Percentiles rank a stretch among this genome's conserved stretches.
These are phyloP conservation scores for Megatriorchis doriae DNA, from an alignment of 2,113 vertebrate genomes.

Conservation along the genomic window DNA sequence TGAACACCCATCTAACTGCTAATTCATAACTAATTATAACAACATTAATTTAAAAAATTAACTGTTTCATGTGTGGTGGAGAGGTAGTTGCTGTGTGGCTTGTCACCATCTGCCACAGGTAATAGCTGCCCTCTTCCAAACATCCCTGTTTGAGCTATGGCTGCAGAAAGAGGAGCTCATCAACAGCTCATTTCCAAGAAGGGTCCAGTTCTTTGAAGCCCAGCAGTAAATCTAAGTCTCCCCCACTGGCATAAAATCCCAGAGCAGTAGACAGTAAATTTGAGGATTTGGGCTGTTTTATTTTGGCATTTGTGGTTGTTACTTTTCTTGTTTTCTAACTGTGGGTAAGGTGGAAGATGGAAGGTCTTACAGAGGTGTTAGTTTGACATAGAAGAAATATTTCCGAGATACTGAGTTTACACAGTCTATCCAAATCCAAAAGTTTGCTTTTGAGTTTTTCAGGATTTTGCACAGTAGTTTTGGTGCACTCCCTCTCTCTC, in stretches of 20 bases:
- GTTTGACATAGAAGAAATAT: not conserved
- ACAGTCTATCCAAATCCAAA: not conserved
- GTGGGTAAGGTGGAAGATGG: not conserved
- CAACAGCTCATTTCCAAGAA: not conserved
- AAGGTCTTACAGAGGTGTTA: not conserved
- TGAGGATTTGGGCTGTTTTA: not conserved
- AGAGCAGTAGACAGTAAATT: not conserved
- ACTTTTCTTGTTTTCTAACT: not conserved
- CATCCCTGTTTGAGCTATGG: not conserved
- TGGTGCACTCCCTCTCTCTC: not conserved
- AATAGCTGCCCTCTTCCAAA: not conserved
- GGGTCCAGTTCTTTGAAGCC: not conserved
- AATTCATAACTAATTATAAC: not conserved
- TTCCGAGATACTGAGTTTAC: not conserved
- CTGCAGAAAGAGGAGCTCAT: not conserved
- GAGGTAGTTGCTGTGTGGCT: not conserved
- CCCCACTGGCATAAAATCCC: not conserved
- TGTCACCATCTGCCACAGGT: not conserved
- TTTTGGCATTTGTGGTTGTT: not conserved
- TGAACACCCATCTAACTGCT: not conserved
- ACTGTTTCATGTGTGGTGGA: not conserved
- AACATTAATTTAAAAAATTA: not conserved
- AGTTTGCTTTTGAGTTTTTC: not conserved
- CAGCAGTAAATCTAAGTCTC: not conserved
- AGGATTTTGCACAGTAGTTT: not conserved